Conservation (phyloP, 2,888 invertebrate genomes). For the Belgica antarctica region DNA sequence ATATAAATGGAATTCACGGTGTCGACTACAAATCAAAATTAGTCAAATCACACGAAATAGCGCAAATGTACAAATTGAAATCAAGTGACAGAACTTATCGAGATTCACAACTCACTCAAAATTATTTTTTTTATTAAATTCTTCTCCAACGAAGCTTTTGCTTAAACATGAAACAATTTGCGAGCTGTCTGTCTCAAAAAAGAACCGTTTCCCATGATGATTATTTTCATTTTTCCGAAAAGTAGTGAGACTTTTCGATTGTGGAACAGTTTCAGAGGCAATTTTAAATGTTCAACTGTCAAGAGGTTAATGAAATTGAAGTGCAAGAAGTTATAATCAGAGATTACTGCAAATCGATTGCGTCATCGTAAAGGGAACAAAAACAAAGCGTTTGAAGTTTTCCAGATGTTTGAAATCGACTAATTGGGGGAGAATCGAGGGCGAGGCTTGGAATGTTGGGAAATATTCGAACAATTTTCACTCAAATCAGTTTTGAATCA, state of each 20-base stretch:
- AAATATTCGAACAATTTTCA: conserved; percentile 24
- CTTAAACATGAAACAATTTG: not conserved
- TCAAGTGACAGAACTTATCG: no score
- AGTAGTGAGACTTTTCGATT: not conserved
- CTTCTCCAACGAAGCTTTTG: no score
- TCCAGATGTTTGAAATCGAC: conserved; percentile 16
- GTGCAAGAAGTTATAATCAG: not conserved
- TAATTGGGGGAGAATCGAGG: not conserved
- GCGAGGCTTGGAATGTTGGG: not conserved
- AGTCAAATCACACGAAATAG: no score
- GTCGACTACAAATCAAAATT: no score
- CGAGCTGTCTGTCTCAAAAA: no score
- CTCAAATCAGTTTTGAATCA: not conserved
- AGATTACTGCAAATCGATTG: not conserved
- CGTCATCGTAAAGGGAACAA: not conserved
- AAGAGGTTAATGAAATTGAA: conserved; percentile 34
- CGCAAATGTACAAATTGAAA: no score
- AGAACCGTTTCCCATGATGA: not conserved
- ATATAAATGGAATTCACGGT: no score
- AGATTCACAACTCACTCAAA: no score
- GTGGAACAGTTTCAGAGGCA: not conserved
- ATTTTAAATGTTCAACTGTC: conserved; percentile 26
- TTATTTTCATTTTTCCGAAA: not conserved
- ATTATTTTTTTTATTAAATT: no score
- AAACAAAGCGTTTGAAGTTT: not conserved